Percentiles rank a stretch among this genome's conserved stretches.
These are phyloP conservation scores for Ophion costatus DNA, from an alignment of 2,888 invertebrate species.

Conservation along the genomic window DNA sequence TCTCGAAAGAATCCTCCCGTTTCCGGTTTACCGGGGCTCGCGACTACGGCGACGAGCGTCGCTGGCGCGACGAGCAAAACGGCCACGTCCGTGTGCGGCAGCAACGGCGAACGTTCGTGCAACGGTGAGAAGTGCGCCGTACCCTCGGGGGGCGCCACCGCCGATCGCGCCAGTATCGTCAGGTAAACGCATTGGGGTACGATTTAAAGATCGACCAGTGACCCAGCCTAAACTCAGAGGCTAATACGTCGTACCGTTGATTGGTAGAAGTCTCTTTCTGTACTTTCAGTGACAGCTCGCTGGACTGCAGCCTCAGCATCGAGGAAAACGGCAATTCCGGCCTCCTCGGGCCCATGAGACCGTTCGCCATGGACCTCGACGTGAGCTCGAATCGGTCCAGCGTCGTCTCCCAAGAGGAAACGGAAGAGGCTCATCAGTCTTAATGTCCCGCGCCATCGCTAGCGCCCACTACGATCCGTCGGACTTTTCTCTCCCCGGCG, in stretches of 20 bases:
- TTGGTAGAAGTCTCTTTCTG: slow-evolving; percentile 80
- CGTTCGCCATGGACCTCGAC: slow-evolving; percentile 87
- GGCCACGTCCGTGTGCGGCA: slow-evolving; percentile 72
- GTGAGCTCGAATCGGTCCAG: slow-evolving; percentile 86
- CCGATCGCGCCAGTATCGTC: slow-evolving; percentile 80
- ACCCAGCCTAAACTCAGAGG: slow-evolving; percentile 32
- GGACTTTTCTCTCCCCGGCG: too few species aligned
- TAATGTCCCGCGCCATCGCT: slow-evolving; percentile 60
- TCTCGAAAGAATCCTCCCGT: slow-evolving; percentile 76
- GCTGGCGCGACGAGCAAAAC: slow-evolving; percentile 2
- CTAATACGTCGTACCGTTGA: slow-evolving; percentile 74
- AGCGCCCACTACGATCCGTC: too few species aligned
- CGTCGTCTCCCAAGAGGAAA: slow-evolving; percentile 85
- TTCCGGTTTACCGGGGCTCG: slow-evolving; percentile 35
- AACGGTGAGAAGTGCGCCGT: slow-evolving; percentile 76
- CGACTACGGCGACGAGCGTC: slow-evolving; percentile 30
- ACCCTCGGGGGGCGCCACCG: slow-evolving; percentile 71
- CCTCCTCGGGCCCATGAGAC: slow-evolving; percentile 84
- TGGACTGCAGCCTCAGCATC: slow-evolving; percentile 85
- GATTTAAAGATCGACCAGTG: slow-evolving; percentile 68
- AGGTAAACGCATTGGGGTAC: slow-evolving; percentile 80
- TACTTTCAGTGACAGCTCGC: slow-evolving; percentile 85
- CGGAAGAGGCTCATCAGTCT: slow-evolving; percentile 76
- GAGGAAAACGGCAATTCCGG: slow-evolving; percentile 79
- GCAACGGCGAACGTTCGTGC: slow-evolving; percentile 75